Conservation (phyloP, 2,888 invertebrate genomes). For the Diaphora mendica region DNA sequence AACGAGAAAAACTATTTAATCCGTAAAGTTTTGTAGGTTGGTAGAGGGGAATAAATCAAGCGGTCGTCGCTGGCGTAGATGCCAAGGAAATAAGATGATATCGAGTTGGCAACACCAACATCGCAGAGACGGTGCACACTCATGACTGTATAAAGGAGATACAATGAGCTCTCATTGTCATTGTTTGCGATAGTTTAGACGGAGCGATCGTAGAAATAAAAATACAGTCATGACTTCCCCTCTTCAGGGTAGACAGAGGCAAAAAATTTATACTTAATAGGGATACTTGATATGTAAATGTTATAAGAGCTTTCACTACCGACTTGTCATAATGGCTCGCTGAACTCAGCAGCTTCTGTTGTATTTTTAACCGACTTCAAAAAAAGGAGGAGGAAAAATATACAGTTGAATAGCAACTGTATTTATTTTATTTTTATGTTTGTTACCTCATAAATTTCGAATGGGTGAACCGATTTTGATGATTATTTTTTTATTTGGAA, state of each 20-base stretch:
- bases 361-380: too few species aligned
- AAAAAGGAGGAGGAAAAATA: too few species aligned
- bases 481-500: too few species aligned
- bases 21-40: constrained; percentile 84
- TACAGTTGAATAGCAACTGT: too few species aligned
- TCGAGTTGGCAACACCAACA: constrained; percentile 82
- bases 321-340: neutral
- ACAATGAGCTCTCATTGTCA: constrained; percentile 47
- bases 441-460: too few species aligned
- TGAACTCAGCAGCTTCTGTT: neutral
- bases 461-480: too few species aligned
- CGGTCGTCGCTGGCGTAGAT: constrained; percentile 76
- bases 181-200: constrained; percentile 12
- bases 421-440: too few species aligned
- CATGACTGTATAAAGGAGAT: constrained; percentile 33
- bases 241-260: neutral
- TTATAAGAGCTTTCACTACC: neutral
- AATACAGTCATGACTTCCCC: neutral
- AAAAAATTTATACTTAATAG: neutral
- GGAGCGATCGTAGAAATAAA: neutral
- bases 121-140: constrained; percentile 53
- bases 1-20: constrained; percentile 81
- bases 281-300: neutral
- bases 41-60: constrained; percentile 77
- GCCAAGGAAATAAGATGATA: constrained; percentile 85